phyloP scores from a whole-genome alignment of 2,797 vertebrate genomes.

The Pempheris klunzingeri region DNA sequence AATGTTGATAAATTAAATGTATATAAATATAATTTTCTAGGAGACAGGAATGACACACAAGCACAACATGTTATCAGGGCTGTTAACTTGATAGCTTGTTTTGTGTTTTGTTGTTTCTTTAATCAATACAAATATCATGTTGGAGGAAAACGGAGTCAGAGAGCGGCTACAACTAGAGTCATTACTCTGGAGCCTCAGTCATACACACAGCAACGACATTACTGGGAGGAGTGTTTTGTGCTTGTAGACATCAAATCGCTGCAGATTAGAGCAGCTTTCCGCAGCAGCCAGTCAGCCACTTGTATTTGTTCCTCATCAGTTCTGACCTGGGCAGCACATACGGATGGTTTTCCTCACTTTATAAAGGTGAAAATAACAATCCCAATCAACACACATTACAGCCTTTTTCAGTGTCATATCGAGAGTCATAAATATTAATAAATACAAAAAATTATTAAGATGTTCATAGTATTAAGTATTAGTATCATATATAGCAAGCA shows the following conservation, averaged over 20 bases:
- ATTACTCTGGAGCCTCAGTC: background rate
- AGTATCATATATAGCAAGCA: no score
- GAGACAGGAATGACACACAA: background rate
- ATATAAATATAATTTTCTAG: background rate
- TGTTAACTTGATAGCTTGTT: background rate
- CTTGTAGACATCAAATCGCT: background rate
- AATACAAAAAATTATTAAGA: background rate
- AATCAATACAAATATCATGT: slow-evolving; percentile 9
- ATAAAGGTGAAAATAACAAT: no score
- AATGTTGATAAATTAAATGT: background rate
- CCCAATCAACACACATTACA: no score
- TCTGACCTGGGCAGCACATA: no score
- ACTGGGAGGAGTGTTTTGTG: background rate
- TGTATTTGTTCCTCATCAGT: no score
- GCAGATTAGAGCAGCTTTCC: no score
- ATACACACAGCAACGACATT: background rate
- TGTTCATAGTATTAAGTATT: no score
- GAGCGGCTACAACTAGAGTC: background rate
- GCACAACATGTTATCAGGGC: background rate
- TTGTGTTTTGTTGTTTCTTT: slow-evolving; percentile 1
- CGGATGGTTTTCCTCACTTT: no score
- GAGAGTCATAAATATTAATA: background rate
- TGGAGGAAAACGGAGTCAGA: background rate
- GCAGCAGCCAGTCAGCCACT: no score
- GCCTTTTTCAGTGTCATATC: no score